Evolutionary conservation across 2,797 vertebrate genomes (phyloP), one percentile per base, ranked within the genome.

Genomic region (Phalloptychus januarius): DNA sequence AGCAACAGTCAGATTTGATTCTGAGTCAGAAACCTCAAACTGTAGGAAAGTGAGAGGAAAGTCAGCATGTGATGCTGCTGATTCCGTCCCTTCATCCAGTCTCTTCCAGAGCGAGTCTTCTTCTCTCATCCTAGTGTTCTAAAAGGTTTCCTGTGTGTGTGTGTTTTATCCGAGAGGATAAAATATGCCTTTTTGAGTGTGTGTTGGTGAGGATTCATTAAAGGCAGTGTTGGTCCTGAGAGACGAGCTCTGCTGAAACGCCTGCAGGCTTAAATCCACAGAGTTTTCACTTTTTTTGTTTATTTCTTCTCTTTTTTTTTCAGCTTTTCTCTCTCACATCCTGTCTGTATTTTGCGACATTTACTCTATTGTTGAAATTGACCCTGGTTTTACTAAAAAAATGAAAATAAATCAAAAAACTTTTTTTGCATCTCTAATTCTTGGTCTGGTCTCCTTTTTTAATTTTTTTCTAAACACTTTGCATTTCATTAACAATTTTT

Each of bases 261-360:
- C 91, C 91, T 87, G 71, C 89, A 89, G 91, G 90, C 90, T 90
- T 83, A 72, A 90, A 88, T 85, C 88, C 87, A 77, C 83, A 0
- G 84, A 88, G 87, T 75, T 85, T 70, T 70, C n/a, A 45, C 40
- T 45, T 70, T 69, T 69, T 70, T 70, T 70, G 67, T 70, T 70
- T 44, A 44, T 44, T 44, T 70, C 38, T 69, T 42, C 65, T 42
- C 33, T 28, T 40, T 31, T 69, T 87, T 84, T 76, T 1, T 0
- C 75, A 79, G 71, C 65, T 81, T 52, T 75, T 78, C 65, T 72
- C 48, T 7, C 74, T 54, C 77, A 72, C 18, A 72, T 74, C 71
- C 58, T 45, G 12, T 44, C 75, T 72, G 45, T 46, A 70, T 56
- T 65, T 71, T 46, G 23, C 44, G 7, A 42, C 36, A 28, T 42